Base-by-base conservation (phyloP, 2,113 vertebrate species). In the Anser cygnoides region DNA sequence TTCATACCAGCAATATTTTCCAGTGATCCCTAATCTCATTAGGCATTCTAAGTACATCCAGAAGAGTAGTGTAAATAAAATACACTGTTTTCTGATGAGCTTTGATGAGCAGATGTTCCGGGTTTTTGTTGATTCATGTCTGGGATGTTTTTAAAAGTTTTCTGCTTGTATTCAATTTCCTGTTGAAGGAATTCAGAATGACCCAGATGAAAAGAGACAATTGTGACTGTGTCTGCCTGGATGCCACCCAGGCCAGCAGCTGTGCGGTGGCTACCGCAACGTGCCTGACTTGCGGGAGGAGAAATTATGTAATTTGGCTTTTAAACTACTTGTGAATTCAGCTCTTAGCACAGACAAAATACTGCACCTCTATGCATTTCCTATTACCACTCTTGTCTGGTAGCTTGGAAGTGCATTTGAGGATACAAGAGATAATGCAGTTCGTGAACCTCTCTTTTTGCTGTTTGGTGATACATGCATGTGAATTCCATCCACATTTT, bases 161-260 rank as follows among this genome's bases (percentile, higher is more conserved):
- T 97, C 87, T 92, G 61, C 93, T 97, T 97, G 95, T 95, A 94
- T 90, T 97, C 93, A 96, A 96, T 96, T 98, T 98, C 97, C 97
- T 98, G 97, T 96, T 95, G 97, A 96, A 97, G 95, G 95, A 98
- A 98, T 98, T 97, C 94, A 98, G 96, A 97, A 97, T 84, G 96
- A 98, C 97, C 93, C 31, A 95, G 96, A 97, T 98, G 97, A 98
- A 98, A 97, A 94, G 93, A 96, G 96, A 98, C 95, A 98, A 97
- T 96, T 97, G 94, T 97, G 97, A 96, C 97, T 98, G 87, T 96
- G 96, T 98, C 97, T 96, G 96, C 94, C 95, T 98, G 97, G 97
- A 98, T 96, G 97, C 86, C 61, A 54, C 96, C 97, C 98, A 97
- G 97, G 95, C 95, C 96, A 93, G 97, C 98, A 98, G 98, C 98